Evolutionary conservation across 2,113 vertebrate genomes (phyloP).

Genomic region (Mystacornis crossleyi): DNA sequence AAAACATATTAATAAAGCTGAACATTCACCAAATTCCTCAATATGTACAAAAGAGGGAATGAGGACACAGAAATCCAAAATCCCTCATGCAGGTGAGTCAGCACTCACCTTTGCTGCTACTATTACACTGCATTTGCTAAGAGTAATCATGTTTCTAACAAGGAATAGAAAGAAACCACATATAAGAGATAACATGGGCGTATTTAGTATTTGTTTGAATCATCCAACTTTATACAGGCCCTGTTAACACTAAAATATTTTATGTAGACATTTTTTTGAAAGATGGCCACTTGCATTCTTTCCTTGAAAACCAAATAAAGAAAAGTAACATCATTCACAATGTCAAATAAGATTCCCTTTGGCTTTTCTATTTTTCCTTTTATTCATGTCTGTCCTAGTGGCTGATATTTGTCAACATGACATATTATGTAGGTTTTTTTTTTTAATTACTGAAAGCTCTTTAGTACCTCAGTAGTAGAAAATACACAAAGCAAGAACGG

Average conservation of each 20-base stretch:
- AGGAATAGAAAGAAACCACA: constrained; percentile 8
- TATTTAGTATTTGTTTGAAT: constrained; percentile 3
- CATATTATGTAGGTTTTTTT: rapidly evolving
- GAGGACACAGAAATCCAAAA: not conserved
- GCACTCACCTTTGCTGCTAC: not conserved
- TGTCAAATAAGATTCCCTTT: not conserved
- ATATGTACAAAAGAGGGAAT: not conserved
- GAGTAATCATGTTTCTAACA: not conserved
- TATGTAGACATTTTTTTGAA: not conserved
- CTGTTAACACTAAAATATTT: not conserved
- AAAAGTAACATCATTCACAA: not conserved
- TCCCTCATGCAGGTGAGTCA: not conserved
- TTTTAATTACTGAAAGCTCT: not conserved
- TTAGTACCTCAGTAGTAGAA: not conserved
- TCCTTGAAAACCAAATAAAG: not conserved
- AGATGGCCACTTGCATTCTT: not conserved
- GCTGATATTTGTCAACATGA: not conserved
- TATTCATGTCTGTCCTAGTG: not conserved
- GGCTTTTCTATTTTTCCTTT: not conserved
- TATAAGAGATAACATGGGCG: not conserved
- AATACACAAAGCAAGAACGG: not conserved
- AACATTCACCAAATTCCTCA: not conserved
- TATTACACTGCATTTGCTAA: not conserved
- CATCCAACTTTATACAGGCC: not conserved
- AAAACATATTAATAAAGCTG: not conserved